Evolutionary conservation across 2,797 vertebrate genomes (phyloP).

Genomic region (Peromyscus aztecus): DNA sequence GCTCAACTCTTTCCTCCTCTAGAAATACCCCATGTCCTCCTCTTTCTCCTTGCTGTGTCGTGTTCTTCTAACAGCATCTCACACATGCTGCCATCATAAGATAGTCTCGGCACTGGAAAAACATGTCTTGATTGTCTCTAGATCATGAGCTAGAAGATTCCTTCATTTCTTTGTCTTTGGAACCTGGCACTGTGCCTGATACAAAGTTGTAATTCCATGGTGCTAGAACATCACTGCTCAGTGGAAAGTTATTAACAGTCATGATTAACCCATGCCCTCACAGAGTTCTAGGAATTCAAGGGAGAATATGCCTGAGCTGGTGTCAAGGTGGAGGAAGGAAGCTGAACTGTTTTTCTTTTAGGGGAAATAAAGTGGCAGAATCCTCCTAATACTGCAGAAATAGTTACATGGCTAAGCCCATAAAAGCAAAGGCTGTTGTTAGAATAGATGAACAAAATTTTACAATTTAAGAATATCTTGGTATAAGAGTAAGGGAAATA

Average conservation of each 20-base stretch:
- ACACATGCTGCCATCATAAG: background rate
- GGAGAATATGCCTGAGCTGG: background rate
- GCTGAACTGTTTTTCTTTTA: background rate
- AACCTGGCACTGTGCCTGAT: background rate
- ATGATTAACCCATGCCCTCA: background rate
- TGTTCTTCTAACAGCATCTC: background rate
- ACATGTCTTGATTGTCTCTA: background rate
- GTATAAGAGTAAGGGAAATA: background rate
- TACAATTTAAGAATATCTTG: background rate
- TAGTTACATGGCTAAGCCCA: background rate
- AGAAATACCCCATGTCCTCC: background rate
- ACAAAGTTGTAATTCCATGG: background rate
- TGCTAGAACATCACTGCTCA: background rate
- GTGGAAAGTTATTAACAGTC: background rate
- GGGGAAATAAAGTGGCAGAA: background rate
- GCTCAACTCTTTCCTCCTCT: background rate
- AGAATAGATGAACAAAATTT: slow-evolving; percentile 30
- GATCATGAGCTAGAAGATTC: background rate
- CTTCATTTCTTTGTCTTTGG: background rate
- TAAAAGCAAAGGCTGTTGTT: background rate
- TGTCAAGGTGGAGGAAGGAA: background rate
- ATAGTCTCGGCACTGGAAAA: background rate
- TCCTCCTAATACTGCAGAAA: background rate
- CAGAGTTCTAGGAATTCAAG: background rate
- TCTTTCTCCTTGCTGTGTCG: background rate